Conservation (phyloP, 2,797 vertebrate species). For the Oryzias dopingdopingensis region DNA sequence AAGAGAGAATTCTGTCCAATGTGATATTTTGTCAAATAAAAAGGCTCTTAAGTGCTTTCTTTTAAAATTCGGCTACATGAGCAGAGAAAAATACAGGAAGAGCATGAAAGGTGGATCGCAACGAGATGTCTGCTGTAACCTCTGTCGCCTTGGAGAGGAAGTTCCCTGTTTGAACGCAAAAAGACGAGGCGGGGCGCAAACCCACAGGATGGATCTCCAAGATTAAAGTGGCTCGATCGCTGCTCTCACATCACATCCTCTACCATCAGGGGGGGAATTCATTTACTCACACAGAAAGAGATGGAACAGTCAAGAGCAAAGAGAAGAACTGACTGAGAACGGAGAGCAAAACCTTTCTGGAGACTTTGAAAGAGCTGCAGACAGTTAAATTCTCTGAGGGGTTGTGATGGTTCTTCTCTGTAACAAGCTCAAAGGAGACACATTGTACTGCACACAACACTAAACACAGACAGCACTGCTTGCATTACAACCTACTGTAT, state of each 20-base stretch:
- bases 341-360: slow-evolving; percentile 60
- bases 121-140: slow-evolving; percentile 56
- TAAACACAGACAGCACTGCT: slow-evolving; percentile 1
- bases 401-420: slow-evolving; percentile 36
- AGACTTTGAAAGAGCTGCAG: slow-evolving; percentile 66
- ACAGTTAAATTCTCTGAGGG: slow-evolving; percentile 55
- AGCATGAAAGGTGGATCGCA: slow-evolving; percentile 43
- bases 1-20: slow-evolving; percentile 21
- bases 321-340: slow-evolving; percentile 59
- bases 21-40: slow-evolving; percentile 15
- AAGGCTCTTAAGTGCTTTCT: slow-evolving; percentile 23
- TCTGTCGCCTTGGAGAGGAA: slow-evolving; percentile 65
- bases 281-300: slow-evolving; percentile 69
- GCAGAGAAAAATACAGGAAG: slow-evolving; percentile 14
- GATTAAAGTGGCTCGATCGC: slow-evolving; percentile 74
- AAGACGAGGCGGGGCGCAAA: slow-evolving; percentile 58
- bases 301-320: slow-evolving; percentile 47
- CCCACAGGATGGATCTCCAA: slow-evolving; percentile 71
- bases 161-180: slow-evolving; percentile 77
- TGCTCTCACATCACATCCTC: slow-evolving; percentile 71
- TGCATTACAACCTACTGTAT: slow-evolving; percentile 18
- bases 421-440: slow-evolving; percentile 24
- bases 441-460: slow-evolving; percentile 1
- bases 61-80: slow-evolving; percentile 29
- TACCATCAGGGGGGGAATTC: slow-evolving; percentile 71